phyloP scores from a whole-genome alignment of 1,140 invertebrate genomes.

The Mylabris phalerata region DNA sequence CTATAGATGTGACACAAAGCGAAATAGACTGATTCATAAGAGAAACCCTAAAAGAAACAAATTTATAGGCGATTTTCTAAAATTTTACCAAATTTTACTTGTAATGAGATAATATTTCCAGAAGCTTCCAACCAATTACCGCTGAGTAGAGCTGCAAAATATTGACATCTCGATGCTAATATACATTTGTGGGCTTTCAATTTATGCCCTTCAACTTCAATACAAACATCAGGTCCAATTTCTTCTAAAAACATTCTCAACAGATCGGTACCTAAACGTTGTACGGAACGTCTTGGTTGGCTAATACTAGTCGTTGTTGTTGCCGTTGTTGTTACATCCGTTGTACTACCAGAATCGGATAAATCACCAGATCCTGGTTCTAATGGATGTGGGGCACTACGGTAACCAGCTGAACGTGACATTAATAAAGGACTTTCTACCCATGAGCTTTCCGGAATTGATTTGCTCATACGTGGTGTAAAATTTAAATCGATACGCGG shows the following conservation, averaged over 20 bases:
- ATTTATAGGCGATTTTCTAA: background rate
- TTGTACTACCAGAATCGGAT: slow-evolving; percentile 10
- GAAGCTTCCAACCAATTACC: slow-evolving; percentile 75
- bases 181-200: slow-evolving; percentile 88
- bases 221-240: slow-evolving; percentile 68
- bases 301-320: slow-evolving; percentile 10
- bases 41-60: slow-evolving; percentile 60
- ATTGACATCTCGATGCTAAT: slow-evolving; percentile 79
- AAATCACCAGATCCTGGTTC: slow-evolving; percentile 30
- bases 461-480: slow-evolving; percentile 35
- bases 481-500: slow-evolving; percentile 34
- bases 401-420: slow-evolving; percentile 48
- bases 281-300: slow-evolving; percentile 43
- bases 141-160: slow-evolving; percentile 83
- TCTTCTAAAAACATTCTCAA: slow-evolving; percentile 84
- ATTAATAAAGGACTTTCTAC: slow-evolving; percentile 55
- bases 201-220: slow-evolving; percentile 68
- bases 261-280: slow-evolving; percentile 73
- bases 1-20: slow-evolving; percentile 88
- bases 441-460: slow-evolving; percentile 57
- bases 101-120: slow-evolving; percentile 65
- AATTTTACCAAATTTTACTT: slow-evolving; percentile 19
- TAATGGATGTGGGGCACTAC: slow-evolving; percentile 38
- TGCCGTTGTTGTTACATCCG: background rate
- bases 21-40: slow-evolving; percentile 78